Evolutionary conservation across 1,140 invertebrate genomes (phyloP).

Genomic region (Ips nitidus): DNA sequence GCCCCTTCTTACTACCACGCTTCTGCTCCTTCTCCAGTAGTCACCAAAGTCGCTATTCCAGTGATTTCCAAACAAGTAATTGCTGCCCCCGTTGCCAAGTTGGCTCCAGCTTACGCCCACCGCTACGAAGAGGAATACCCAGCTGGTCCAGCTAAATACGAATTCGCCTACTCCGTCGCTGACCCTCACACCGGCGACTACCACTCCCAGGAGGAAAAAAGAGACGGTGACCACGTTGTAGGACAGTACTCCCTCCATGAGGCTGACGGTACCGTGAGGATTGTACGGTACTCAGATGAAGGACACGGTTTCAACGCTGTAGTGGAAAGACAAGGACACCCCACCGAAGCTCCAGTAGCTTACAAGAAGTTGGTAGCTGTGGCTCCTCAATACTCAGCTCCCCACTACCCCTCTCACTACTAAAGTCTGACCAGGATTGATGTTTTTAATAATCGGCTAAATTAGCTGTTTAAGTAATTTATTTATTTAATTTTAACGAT

Average conservation of each 20-base stretch:
- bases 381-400: not conserved
- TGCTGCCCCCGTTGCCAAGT: slow-evolving; percentile 35
- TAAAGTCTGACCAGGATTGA: slow-evolving; percentile 41
- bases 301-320: slow-evolving; percentile 50
- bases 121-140: slow-evolving; percentile 21
- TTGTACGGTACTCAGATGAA: slow-evolving; percentile 58
- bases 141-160: slow-evolving; percentile 36
- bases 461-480: too few relatives aligned
- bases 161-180: slow-evolving; percentile 42
- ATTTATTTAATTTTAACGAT: too few relatives aligned
- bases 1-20: slow-evolving; percentile 25
- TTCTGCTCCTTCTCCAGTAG: slow-evolving; percentile 24
- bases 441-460: too few relatives aligned
- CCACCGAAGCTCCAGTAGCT: slow-evolving; percentile 21
- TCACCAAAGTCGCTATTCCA: slow-evolving; percentile 36
- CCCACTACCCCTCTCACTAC: not conserved
- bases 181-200: slow-evolving; percentile 55
- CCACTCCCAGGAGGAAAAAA: slow-evolving; percentile 40
- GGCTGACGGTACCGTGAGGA: slow-evolving; percentile 58
- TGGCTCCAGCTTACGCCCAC: slow-evolving; percentile 33
- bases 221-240: slow-evolving; percentile 38
- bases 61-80: slow-evolving; percentile 21
- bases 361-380: slow-evolving; percentile 15
- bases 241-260: slow-evolving; percentile 52
- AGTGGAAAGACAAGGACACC: slow-evolving; percentile 27